Percentiles rank a stretch among this genome's conserved stretches.
Conservation (phyloP, 2,888 invertebrate genomes). For the Pterostichus niger region DNA sequence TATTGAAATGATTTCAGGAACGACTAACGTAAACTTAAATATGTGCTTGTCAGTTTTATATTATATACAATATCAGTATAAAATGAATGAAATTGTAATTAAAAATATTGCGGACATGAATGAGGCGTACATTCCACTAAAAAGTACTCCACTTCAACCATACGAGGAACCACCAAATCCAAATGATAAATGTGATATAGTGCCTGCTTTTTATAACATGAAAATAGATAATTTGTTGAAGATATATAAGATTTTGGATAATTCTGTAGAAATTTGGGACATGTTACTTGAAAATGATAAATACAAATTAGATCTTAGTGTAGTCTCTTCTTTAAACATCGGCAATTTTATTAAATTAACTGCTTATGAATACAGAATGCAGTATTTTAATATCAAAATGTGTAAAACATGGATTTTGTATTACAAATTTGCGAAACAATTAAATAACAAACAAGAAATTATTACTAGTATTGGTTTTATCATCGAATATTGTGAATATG, state of each 20-base stretch:
- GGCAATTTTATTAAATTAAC: slow-evolving; percentile 69
- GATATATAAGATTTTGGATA: slow-evolving; percentile 70
- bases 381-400: slow-evolving; percentile 70
- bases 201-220: slow-evolving; percentile 71
- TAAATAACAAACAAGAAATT: slow-evolving; percentile 68
- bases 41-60: slow-evolving; percentile 70
- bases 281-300: slow-evolving; percentile 53
- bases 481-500: slow-evolving; percentile 66
- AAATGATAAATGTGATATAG: slow-evolving; percentile 72
- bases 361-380: slow-evolving; percentile 71
- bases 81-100: slow-evolving; percentile 68
- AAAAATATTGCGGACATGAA: slow-evolving; percentile 72
- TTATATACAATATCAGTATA: slow-evolving; percentile 70
- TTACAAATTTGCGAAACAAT: slow-evolving; percentile 69
- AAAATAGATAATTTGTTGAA: slow-evolving; percentile 69
- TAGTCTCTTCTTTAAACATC: slow-evolving; percentile 66
- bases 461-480: slow-evolving; percentile 71
- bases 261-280: slow-evolving; percentile 69
- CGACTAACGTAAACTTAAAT: slow-evolving; percentile 65
- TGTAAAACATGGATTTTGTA: slow-evolving; percentile 70
- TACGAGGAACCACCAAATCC: slow-evolving; percentile 69
- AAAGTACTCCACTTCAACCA: slow-evolving; percentile 49
- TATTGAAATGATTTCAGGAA: slow-evolving; percentile 67
- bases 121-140: slow-evolving; percentile 64
- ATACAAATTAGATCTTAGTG: not conserved